phyloP scores from a whole-genome alignment of 2,797 vertebrate genomes.

The Acanthurus lineatus region DNA sequence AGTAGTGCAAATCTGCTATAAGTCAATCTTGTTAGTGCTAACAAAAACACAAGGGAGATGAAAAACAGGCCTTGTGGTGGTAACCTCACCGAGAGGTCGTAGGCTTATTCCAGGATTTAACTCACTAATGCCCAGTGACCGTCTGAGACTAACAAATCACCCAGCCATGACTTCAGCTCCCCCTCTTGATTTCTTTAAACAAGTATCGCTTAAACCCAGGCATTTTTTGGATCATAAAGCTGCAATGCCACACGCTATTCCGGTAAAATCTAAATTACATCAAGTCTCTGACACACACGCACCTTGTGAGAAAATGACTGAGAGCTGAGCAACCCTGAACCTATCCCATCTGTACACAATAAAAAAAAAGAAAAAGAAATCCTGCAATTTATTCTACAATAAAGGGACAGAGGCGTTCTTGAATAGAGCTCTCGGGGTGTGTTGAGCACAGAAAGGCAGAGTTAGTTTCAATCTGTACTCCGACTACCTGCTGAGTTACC shows the following conservation, averaged over 20 bases:
- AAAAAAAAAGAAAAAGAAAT: conserved; percentile 53
- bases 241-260: conserved; percentile 30
- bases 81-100: conserved; percentile 70
- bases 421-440: conserved; percentile 70
- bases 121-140: conserved; percentile 51
- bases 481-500: conserved; percentile 84
- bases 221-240: conserved; percentile 26
- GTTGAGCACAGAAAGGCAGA: conserved; percentile 71
- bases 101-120: conserved; percentile 66
- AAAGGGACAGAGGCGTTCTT: conserved; percentile 71
- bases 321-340: conserved; percentile 56
- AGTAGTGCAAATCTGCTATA: conserved; percentile 76
- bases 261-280: conserved; percentile 51
- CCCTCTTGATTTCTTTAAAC: conserved; percentile 32
- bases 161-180: conserved; percentile 16
- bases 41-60: conserved; percentile 74
- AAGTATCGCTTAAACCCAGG: conserved; percentile 25
- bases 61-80: conserved; percentile 72
- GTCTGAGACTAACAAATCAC: conserved; percentile 72
- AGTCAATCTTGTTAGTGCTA: conserved; percentile 78
- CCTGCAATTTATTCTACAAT: conserved; percentile 68
- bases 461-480: conserved; percentile 80
- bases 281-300: conserved; percentile 45
- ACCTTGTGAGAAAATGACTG: conserved; percentile 56
- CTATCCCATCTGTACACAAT: conserved; percentile 71